Evolutionary conservation across 1,140 invertebrate genomes (phyloP).

Genomic region (Wasmannia auropunctata): DNA sequence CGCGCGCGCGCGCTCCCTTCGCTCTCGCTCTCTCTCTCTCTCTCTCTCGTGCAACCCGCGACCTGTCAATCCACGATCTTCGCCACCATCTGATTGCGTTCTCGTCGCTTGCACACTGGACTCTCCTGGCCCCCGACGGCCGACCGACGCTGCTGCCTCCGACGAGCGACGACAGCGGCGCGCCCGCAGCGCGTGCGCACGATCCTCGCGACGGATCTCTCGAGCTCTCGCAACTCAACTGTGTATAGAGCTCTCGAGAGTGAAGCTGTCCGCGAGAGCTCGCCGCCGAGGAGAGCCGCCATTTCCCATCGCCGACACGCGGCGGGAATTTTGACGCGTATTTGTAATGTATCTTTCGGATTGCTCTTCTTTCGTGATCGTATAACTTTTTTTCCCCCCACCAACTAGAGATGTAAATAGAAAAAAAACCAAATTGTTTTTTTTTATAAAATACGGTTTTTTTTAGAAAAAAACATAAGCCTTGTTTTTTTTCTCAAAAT

Average conservation of each 20-base stretch:
- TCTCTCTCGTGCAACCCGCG: constrained; percentile 63
- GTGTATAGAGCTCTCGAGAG: no score
- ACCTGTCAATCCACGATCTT: constrained; percentile 74
- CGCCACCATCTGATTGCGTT: constrained; percentile 70
- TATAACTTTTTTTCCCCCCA: no score
- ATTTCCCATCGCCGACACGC: not conserved
- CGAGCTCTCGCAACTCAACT: no score
- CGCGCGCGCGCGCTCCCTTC: constrained; percentile 31
- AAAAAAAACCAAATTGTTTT: no score
- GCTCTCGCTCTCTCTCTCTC: constrained; percentile 44
- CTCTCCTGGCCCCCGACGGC: constrained; percentile 61
- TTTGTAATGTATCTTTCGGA: no score
- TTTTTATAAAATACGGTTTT: no score
- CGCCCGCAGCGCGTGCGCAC: constrained; percentile 12
- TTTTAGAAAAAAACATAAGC: no score
- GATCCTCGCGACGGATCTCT: not conserved
- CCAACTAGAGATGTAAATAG: no score
- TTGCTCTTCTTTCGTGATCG: no score
- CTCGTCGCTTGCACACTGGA: constrained; percentile 65
- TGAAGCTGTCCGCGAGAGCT: not conserved
- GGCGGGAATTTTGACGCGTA: constrained; percentile 15
- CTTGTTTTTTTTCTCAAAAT: no score
- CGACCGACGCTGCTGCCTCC: constrained; percentile 60
- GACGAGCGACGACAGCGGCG: constrained; percentile 22
- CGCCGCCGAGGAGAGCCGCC: not conserved